Evolutionary conservation across 2,113 vertebrate species (phyloP).

Genomic region (Peromyscus californicus): DNA sequence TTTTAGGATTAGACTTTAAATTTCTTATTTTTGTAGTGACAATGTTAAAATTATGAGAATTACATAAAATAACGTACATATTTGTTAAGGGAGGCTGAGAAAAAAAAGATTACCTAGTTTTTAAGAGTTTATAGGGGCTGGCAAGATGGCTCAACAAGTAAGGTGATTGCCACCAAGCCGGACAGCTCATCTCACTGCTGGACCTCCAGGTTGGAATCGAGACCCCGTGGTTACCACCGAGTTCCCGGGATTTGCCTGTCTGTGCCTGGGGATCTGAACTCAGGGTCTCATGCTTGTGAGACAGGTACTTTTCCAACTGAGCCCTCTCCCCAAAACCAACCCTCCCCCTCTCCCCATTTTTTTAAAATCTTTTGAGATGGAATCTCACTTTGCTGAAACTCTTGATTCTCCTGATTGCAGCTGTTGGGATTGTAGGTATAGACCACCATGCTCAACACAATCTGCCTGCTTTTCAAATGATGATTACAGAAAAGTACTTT

Average conservation of each 20-base stretch:
- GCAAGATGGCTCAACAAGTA: neutral
- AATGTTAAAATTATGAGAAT: slow-evolving; percentile 34
- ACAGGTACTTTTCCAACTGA: neutral
- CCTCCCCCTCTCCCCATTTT: rapidly evolving
- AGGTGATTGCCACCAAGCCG: too few species aligned
- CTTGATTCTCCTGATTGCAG: neutral
- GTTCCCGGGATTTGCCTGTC: neutral
- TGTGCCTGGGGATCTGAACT: neutral
- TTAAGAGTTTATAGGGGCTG: neutral
- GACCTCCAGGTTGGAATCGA: neutral
- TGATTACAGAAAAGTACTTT: slow-evolving; percentile 38
- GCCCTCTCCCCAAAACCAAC: neutral
- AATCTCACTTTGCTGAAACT: neutral
- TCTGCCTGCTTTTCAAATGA: neutral
- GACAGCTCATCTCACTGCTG: neutral
- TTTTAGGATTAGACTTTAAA: slow-evolving; percentile 38
- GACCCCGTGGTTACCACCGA: neutral
- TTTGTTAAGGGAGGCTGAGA: neutral
- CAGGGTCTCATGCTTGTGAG: neutral
- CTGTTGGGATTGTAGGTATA: neutral
- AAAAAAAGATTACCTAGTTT: neutral
- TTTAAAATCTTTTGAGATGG: neutral
- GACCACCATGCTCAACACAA: neutral
- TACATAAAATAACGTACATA: neutral
- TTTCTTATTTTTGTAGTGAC: slow-evolving; percentile 40